phyloP scores from a whole-genome alignment of 1,140 invertebrate species.

The Drosophila albomicans region DNA sequence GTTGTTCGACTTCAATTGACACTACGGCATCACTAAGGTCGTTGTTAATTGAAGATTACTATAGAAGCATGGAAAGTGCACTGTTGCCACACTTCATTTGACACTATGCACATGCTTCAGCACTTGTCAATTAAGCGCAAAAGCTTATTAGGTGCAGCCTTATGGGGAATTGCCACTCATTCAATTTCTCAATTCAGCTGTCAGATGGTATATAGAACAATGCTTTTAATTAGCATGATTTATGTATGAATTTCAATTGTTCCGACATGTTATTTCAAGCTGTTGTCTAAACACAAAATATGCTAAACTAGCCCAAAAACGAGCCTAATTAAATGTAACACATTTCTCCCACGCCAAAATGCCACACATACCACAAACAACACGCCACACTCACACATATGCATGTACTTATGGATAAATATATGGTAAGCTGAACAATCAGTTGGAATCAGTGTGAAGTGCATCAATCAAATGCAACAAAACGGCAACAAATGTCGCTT shows the following conservation, averaged over 20 bases:
- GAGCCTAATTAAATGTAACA: slow-evolving; percentile 58
- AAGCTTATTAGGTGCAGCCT: slow-evolving; percentile 1
- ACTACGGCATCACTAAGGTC: not conserved
- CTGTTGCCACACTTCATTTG: slow-evolving; percentile 16
- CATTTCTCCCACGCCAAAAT: slow-evolving; percentile 20
- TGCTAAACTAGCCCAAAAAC: slow-evolving; percentile 29
- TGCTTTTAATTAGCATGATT: slow-evolving; percentile 58
- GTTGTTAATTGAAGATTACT: not conserved
- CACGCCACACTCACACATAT: not conserved
- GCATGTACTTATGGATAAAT: slow-evolving; percentile 14
- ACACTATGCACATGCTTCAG: not conserved
- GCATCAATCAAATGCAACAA: slow-evolving; percentile 58
- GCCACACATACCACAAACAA: not conserved
- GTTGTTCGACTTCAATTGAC: not conserved
- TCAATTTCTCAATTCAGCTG: slow-evolving; percentile 25
- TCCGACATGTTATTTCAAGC: slow-evolving; percentile 37
- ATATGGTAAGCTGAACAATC: slow-evolving; percentile 29
- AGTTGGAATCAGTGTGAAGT: slow-evolving; percentile 39
- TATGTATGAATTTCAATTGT: slow-evolving; percentile 32
- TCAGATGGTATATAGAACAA: not conserved
- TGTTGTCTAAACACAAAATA: slow-evolving; percentile 49
- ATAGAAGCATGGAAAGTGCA: not conserved
- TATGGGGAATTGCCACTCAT: not conserved
- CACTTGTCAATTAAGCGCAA: slow-evolving; percentile 4
- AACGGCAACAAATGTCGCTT: slow-evolving; percentile 36